phyloP scores from a whole-genome alignment of 2,888 invertebrate species.

The Apoda limacodes region DNA sequence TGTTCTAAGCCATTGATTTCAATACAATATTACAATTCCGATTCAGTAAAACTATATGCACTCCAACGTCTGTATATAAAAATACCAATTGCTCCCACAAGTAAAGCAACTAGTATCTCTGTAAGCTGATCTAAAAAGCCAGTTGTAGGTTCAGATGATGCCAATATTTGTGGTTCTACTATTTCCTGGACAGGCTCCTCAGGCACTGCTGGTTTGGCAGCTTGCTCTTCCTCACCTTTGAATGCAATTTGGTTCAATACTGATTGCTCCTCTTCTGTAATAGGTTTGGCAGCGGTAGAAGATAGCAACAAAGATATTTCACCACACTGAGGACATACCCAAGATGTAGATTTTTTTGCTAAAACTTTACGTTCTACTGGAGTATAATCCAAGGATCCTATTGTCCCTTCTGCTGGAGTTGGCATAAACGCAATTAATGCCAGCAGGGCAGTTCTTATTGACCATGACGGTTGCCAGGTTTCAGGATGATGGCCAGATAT shows the following conservation, averaged over 20 bases:
- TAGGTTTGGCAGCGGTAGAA: constrained; percentile 56
- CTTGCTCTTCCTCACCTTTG: constrained; percentile 58
- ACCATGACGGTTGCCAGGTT: constrained; percentile 98
- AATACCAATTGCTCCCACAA: constrained; percentile 52
- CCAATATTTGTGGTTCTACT: constrained; percentile 39
- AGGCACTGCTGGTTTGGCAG: constrained; percentile 31
- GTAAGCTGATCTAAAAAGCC: constrained; percentile 55
- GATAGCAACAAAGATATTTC: constrained; percentile 48
- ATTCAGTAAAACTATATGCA: no score
- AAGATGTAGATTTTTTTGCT: constrained; percentile 76
- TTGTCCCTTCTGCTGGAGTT: constrained; percentile 88
- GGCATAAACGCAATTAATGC: constrained; percentile 97
- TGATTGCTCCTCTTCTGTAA: constrained; percentile 59
- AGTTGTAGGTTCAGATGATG: constrained; percentile 45
- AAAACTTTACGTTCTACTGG: constrained; percentile 84
- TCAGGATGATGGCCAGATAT: constrained; percentile 98
- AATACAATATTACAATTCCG: no score
- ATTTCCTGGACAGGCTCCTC: constrained; percentile 41
- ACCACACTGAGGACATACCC: constrained; percentile 54
- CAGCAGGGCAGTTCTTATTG: constrained; percentile 90
- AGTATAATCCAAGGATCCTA: constrained; percentile 91
- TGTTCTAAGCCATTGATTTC: no score
- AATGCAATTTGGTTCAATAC: constrained; percentile 62
- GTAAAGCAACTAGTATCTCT: constrained; percentile 52
- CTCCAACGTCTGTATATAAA: constrained; percentile 60